phyloP scores from a whole-genome alignment of 2,113 vertebrate genomes.

The Parotia lawesii region DNA sequence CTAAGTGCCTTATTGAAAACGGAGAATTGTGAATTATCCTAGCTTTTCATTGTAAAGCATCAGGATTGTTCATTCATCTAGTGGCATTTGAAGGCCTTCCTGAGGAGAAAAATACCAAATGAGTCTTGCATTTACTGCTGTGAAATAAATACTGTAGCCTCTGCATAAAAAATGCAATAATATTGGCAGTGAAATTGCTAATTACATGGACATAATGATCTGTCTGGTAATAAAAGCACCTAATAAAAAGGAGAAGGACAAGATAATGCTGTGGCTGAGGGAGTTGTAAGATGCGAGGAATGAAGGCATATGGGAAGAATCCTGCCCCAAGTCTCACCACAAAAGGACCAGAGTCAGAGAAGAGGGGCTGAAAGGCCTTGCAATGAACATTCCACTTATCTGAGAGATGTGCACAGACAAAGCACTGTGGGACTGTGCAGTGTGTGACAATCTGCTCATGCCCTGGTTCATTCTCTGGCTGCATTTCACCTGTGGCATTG shows the following conservation, averaged over 20 bases:
- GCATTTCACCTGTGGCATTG: not conserved
- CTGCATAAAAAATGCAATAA: not conserved
- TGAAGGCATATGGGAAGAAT: not conserved
- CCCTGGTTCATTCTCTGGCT: not conserved
- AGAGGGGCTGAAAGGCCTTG: not conserved
- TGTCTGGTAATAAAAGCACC: not conserved
- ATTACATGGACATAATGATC: not conserved
- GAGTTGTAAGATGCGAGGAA: not conserved
- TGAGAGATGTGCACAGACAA: not conserved
- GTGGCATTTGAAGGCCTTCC: not conserved
- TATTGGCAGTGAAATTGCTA: not conserved
- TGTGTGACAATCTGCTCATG: not conserved
- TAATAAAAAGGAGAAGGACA: not conserved
- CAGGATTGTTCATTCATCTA: not conserved
- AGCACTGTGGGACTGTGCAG: rapidly evolving
- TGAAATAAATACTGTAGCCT: not conserved
- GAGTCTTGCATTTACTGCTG: not conserved
- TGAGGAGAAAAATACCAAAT: not conserved
- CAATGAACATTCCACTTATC: not conserved
- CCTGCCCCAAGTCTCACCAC: not conserved
- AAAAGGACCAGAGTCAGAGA: not conserved
- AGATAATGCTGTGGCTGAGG: not conserved
- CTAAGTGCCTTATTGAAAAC: not conserved
- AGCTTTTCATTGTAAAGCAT: not conserved
- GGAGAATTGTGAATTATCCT: not conserved